Percentiles rank a stretch among this genome's conserved stretches.
Evolutionary conservation across 92 coral and sea anemone genomes (phyloP).

Genomic region (Nematostella vectensis): DNA sequence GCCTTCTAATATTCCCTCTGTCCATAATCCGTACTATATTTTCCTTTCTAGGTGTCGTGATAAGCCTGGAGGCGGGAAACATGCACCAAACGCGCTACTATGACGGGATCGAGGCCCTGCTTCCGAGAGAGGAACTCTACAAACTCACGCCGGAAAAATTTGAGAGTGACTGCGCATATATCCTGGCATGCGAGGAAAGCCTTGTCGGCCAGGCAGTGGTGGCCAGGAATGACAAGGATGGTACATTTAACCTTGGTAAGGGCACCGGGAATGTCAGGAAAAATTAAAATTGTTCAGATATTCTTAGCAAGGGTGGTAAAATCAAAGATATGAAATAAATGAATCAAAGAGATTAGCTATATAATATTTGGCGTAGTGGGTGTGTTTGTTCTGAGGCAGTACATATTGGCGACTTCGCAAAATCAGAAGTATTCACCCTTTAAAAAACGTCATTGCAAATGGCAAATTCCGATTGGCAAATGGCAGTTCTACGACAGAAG

Average conservation of each 20-base stretch:
- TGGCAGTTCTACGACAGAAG: no score
- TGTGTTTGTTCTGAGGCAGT: no score
- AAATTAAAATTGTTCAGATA: neutral
- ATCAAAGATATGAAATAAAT: no score
- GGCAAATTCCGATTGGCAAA: no score
- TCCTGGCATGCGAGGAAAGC: constrained; percentile 88
- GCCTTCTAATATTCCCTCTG: no score
- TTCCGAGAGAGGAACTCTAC: constrained; percentile 92
- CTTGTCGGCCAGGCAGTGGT: constrained; percentile 96
- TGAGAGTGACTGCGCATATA: constrained; percentile 77
- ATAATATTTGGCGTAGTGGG: no score
- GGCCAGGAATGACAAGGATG: constrained; percentile 88
- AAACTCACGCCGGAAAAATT: constrained; percentile 75
- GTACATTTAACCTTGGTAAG: constrained; percentile 88
- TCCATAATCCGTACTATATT: no score
- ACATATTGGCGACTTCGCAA: no score
- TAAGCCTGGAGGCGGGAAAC: constrained; percentile 44
- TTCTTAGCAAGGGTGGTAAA: no score
- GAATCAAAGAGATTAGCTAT: no score
- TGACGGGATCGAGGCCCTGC: constrained; percentile 84
- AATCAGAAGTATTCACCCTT: no score
- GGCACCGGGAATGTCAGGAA: neutral
- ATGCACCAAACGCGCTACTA: constrained; percentile 77
- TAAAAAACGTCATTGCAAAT: no score
- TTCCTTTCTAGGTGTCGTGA: constrained; percentile 50